These are phyloP conservation scores for Tribolium castaneum DNA, from an alignment of 1,140 invertebrate species.

Conservation along the genomic window DNA sequence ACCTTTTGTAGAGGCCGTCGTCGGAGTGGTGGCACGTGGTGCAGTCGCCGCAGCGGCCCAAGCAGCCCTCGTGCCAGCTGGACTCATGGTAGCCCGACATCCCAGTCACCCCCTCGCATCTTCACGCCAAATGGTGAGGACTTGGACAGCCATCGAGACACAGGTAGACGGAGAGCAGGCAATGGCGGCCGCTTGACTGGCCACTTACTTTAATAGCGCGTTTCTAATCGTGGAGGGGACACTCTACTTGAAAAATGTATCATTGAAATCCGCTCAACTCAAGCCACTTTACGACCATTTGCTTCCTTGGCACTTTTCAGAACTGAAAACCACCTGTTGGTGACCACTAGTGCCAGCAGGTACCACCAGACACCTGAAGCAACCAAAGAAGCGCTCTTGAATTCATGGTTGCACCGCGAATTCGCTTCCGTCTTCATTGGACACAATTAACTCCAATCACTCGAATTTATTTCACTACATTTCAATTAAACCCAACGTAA, in stretches of 20 bases:
- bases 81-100: slow-evolving; percentile 35
- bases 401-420: slow-evolving; percentile 5
- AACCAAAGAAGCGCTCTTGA: slow-evolving; percentile 7
- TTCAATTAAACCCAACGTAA: not conserved
- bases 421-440: not conserved
- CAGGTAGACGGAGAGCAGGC: slow-evolving; percentile 4
- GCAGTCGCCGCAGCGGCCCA: slow-evolving; percentile 55
- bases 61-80: slow-evolving; percentile 55
- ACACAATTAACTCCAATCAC: not conserved
- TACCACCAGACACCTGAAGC: not conserved
- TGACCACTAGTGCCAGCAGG: not conserved
- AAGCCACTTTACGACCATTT: not conserved
- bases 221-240: slow-evolving; percentile 29
- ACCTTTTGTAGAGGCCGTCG: slow-evolving; percentile 54
- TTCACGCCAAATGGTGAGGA: not conserved
- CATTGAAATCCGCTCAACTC: slow-evolving; percentile 5
- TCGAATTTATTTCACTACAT: not conserved
- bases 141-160: slow-evolving; percentile 11
- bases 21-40: slow-evolving; percentile 46
- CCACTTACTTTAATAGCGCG: slow-evolving; percentile 39
- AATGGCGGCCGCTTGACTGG: slow-evolving; percentile 39
- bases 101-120: not conserved
- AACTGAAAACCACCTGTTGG: not conserved
- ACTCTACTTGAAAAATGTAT: slow-evolving; percentile 11
- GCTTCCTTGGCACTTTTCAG: not conserved